phyloP scores from a whole-genome alignment of 2,113 vertebrate species.

The Spea multiplicata region DNA sequence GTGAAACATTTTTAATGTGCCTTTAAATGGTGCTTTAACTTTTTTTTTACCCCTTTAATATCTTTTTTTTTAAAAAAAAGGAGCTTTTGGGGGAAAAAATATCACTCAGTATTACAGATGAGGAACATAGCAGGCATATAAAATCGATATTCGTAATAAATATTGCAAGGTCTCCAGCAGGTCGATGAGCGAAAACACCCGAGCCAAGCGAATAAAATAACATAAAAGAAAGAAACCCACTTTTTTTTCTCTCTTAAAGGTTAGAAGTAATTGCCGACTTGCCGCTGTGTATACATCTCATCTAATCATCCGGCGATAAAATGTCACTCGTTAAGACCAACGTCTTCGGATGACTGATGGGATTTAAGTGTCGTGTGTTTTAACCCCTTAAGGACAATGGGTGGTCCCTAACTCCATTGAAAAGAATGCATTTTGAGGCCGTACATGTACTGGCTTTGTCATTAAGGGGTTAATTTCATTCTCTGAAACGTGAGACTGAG shows the following conservation, averaged over 20 bases:
- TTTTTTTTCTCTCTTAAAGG: conserved; percentile 19
- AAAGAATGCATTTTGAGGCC: no score
- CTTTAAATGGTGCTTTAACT: no score
- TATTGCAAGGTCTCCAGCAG: not conserved
- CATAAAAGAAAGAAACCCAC: not conserved
- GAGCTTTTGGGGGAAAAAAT: not conserved
- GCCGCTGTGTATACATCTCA: conserved; percentile 18
- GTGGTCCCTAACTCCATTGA: no score
- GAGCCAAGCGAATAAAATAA: not conserved
- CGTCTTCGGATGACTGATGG: conserved; percentile 18
- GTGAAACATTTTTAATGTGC: no score
- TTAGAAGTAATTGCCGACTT: conserved; percentile 19
- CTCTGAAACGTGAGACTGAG: no score
- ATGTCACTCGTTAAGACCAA: conserved; percentile 21
- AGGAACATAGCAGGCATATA: not conserved
- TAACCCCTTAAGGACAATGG: no score
- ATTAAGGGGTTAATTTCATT: no score
- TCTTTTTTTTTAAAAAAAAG: no score
- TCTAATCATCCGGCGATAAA: conserved; percentile 30
- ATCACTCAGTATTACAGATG: not conserved
- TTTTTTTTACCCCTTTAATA: no score
- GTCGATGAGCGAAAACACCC: not conserved
- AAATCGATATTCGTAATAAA: not conserved
- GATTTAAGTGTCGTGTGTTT: not conserved
- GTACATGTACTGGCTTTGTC: no score